These are phyloP conservation scores for Cisticola juncidis DNA, from an alignment of 2,113 vertebrate genomes.

Conservation along the genomic window DNA sequence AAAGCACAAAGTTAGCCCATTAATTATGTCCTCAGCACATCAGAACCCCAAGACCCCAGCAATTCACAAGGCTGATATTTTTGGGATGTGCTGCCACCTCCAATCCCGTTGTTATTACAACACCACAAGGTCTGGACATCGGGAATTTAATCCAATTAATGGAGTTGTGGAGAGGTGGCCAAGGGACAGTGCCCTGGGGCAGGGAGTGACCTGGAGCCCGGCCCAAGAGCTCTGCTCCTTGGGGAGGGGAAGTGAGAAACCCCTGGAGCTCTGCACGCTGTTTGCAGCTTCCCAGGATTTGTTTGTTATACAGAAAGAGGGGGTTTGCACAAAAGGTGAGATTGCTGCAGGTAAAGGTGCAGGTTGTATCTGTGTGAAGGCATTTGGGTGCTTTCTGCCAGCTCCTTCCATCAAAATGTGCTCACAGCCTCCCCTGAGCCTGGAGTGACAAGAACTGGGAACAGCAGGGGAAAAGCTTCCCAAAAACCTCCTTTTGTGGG, in stretches of 20 bases:
- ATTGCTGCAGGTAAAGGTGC: not conserved
- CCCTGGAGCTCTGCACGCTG: rapidly evolving
- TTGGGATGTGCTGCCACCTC: not conserved
- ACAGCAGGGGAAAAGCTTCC: not conserved
- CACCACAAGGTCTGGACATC: rapidly evolving
- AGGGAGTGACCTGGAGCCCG: not conserved
- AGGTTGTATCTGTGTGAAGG: not conserved
- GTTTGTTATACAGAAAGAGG: not conserved
- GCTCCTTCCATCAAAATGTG: rapidly evolving
- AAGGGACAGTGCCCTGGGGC: not conserved
- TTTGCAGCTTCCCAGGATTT: not conserved
- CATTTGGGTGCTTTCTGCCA: not conserved
- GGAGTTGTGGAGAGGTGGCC: not conserved
- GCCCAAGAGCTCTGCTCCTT: not conserved
- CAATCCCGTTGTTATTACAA: rapidly evolving
- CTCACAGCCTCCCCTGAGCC: not conserved
- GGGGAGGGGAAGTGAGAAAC: not conserved
- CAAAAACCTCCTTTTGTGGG: not conserved
- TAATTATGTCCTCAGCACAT: conserved; percentile 21
- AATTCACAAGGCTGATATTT: not conserved
- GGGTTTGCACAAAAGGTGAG: not conserved
- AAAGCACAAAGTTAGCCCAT: conserved; percentile 13
- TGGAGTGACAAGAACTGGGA: not conserved
- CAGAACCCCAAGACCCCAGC: not conserved
- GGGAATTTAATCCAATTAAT: not conserved